Evolutionary conservation across 1,140 invertebrate species (phyloP).

Genomic region (Drosophila suzukii): DNA sequence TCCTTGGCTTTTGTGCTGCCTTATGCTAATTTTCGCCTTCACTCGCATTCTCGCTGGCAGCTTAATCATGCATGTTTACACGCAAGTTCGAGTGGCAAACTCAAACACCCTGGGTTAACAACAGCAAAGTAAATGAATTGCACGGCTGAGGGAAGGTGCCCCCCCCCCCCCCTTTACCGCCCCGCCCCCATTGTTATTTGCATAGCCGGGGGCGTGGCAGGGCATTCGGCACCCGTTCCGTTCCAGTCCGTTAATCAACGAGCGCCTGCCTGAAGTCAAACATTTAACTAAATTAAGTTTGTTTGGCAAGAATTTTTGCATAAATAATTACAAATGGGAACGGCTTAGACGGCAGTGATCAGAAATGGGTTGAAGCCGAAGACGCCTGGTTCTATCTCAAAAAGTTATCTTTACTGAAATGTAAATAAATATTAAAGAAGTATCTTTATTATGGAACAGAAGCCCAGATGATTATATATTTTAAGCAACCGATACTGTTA

Average conservation of each 20-base stretch:
- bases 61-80: constrained; percentile 83
- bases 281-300: constrained; percentile 82
- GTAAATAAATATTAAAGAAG: not conserved
- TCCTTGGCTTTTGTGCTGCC: constrained; percentile 17
- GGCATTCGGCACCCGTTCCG: constrained; percentile 22
- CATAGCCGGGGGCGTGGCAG: constrained; percentile 40
- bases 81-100: constrained; percentile 70
- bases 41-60: constrained; percentile 44
- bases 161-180: not conserved
- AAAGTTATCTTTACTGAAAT: not conserved
- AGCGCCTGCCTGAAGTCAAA: constrained; percentile 72
- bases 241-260: constrained; percentile 65
- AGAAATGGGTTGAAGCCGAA: not conserved
- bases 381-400: not conserved
- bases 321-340: constrained; percentile 71
- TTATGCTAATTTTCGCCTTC: constrained; percentile 62
- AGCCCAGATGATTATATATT: too few species aligned
- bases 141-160: constrained; percentile 26
- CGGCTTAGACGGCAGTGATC: constrained; percentile 24
- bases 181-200: constrained; percentile 43
- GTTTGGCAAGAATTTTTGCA: constrained; percentile 77
- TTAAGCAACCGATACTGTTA: too few species aligned
- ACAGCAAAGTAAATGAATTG: constrained; percentile 59
- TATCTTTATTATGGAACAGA: too few species aligned
- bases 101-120: constrained; percentile 67